Evolutionary conservation across 2,888 invertebrate genomes (phyloP).

Genomic region (Cerastis leucographa): DNA sequence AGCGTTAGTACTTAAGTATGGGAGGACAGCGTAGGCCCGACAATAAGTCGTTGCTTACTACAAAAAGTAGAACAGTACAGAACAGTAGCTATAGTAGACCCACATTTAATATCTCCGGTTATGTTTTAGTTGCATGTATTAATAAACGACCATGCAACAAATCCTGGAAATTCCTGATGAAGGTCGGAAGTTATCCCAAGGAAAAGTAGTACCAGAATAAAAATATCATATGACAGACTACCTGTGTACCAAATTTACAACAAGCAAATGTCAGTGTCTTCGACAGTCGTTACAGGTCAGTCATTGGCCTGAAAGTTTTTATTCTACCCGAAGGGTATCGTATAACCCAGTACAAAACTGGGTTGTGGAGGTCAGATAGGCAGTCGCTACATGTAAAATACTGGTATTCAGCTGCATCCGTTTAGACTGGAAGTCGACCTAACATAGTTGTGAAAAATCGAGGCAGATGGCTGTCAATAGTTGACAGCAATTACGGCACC

Average conservation of each 20-base stretch:
- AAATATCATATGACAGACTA: no score
- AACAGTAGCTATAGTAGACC: no score
- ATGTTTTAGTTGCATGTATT: no score
- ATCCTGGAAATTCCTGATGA: background rate
- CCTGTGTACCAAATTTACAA: background rate
- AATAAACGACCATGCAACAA: no score
- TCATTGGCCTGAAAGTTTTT: background rate
- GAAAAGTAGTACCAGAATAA: background rate
- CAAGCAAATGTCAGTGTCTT: background rate
- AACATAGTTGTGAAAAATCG: background rate
- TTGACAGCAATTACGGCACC: background rate
- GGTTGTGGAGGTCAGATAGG: no score
- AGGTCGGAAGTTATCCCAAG: background rate
- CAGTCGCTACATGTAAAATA: no score
- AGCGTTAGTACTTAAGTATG: no score
- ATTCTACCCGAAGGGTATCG: background rate
- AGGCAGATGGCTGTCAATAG: background rate
- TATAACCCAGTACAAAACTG: background rate
- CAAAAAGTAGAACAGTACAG: no score
- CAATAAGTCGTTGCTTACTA: no score
- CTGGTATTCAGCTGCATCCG: background rate
- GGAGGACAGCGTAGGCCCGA: no score
- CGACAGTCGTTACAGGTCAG: background rate
- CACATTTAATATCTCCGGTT: no score
- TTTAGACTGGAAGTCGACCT: background rate